Base-by-base conservation (phyloP, 23 tunicate species). In the Oikopleura albicans region DNA sequence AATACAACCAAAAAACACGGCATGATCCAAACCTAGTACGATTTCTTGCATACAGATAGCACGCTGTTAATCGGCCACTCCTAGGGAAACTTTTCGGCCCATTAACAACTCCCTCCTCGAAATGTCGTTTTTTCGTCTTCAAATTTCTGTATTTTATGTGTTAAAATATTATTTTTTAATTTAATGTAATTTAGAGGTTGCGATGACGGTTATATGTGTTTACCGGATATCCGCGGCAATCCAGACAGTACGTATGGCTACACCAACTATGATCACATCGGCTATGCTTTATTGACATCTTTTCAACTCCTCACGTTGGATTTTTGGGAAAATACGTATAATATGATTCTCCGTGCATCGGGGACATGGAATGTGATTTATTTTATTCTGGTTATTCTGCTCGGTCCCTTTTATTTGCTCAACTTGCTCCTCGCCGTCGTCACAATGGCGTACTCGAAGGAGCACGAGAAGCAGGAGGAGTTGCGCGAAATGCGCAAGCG, bases 301-400 rank as follows among this genome's bases (percentile, higher is more conserved):
- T 90, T 92, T 66, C 97, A 92, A 84, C 89, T 92, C 0, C 83
- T 92, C 39, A 92, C 97, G 12, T 84, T 92, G 35, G 97, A 92
- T 56, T 89, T 56, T 66, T 92, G 97, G 97, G 97, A 92, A 66
- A 92, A 92, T 41, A 92, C 90, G 8, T 92, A 92, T 84, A 92
- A 92, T 87, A 89, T 92, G 97, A 85, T 91, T 29, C 87, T 91
- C 31, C 85, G 97, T 39, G 92, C 97, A 0, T 89, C 90, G 76
- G 97, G 97, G 8, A 86, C 97, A 57, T 89, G 90, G 90, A 91
- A 86, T 56, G 84, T 91, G 22, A 75, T 91, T 40, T 91, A 89
- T 59, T 91, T 91, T 66, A 57, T 91, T 56, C 76, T 91, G 90
- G 87, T 87, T 0, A 91, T 91, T 38, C 75, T 92, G 39, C 87